Evolutionary conservation across 2,113 vertebrate genomes (phyloP), one percentile per base, ranked within the genome.

Genomic region (Cercopithecus mona): DNA sequence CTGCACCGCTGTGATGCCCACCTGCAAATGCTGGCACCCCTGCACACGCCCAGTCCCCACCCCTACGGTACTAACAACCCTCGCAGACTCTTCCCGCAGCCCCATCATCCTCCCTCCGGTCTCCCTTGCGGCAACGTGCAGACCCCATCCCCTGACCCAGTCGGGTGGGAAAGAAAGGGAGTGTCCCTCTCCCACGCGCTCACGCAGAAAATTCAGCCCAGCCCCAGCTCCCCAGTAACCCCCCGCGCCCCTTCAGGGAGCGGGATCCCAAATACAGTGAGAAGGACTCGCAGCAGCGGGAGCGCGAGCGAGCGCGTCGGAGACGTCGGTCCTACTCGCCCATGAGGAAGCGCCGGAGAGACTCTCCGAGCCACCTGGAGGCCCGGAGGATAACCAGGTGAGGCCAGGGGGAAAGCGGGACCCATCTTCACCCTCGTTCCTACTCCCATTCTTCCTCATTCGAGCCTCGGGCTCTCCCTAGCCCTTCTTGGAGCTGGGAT

Each of bases 311-410:
- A 5, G 99, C 98, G 2, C 97, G 94, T 32, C 98, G 97, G 89
- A 98, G 99, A 50, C 99, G 99, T 6, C 98, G 99, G 79, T 99
- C 99, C 79, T 99, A 99, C 87, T 99, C 99, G 0, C 99, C 99
- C 8, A 99, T 99, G 98, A 99, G 99, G 98, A 99, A 99, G 78
- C 99, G 99, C 94, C 98, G 99, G 98, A 99, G 99, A 99, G 99
- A 99, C 98, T 99, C 99, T 3, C 99, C 99, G 6, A 99, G 99
- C 96, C 99, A 99, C 98, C 99, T 99, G 3, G 99, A 99, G 98
- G 99, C 99, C 8, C 99, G 99, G 10, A 99, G 99, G 97, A 99
- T 99, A 93, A 99, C 99, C 30, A 99, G 99, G 99, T 99, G 86
- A 89, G 88, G 73, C 73, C n/a, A 0, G 3, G 30, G 13, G 18